These are phyloP conservation scores for Zoanthus solanderi DNA, from an alignment of 92 coral and sea anemone species.

Conservation along the genomic window DNA sequence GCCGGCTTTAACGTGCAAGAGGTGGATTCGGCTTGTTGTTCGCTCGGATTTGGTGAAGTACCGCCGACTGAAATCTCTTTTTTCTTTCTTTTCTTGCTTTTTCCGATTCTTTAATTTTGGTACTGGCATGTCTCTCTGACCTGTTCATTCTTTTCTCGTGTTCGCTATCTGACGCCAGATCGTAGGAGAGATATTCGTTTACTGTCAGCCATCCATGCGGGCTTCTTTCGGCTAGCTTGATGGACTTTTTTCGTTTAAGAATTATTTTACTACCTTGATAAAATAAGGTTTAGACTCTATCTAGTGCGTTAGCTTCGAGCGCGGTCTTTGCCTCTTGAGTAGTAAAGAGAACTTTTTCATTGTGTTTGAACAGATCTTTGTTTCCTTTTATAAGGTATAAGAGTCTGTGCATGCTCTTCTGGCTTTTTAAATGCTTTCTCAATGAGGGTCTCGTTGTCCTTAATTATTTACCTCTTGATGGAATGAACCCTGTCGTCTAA, in stretches of 20 bases:
- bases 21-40: no score
- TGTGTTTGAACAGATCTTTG: background rate
- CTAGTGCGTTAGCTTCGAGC: background rate
- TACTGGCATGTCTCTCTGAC: background rate
- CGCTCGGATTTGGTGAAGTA: no score
- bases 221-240: background rate
- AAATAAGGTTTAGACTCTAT: background rate
- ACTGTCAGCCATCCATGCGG: background rate
- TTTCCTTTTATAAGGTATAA: background rate
- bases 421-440: background rate
- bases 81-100: background rate
- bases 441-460: background rate
- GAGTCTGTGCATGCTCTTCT: background rate
- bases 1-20: no score
- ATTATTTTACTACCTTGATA: background rate
- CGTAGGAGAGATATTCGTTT: no score
- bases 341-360: slow-evolving; percentile 1
- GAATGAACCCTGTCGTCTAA: background rate
- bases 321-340: background rate
- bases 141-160: background rate
- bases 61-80: no score
- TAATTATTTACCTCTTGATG: background rate
- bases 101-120: background rate
- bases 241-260: background rate
- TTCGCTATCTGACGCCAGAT: background rate